Base-by-base conservation (phyloP, 2,797 vertebrate species). In the Chromis chromis region DNA sequence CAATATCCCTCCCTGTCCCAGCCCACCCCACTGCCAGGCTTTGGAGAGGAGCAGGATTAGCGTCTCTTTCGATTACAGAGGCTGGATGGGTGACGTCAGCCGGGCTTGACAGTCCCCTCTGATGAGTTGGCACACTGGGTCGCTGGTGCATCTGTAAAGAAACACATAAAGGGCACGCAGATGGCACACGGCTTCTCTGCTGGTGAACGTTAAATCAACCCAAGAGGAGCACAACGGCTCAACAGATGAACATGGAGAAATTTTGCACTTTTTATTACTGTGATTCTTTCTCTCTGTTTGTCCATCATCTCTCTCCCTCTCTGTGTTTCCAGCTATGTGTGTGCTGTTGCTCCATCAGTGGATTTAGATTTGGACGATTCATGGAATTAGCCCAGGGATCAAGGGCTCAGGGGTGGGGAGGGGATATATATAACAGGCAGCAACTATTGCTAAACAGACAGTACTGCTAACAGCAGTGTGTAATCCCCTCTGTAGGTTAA, bases 11-110 rank as follows among this genome's bases (percentile, higher is more conserved):
- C 86, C 85, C 85, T 87, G 84, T 76, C 77, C 76, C 66, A 84
- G 80, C 95, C 96, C 93, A 94, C 93, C 94, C 94, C 87, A 90
- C 92, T 92, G 93, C 94, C 93, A 92, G 96, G 96, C 95, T 97
- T 97, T 97, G 96, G 95, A 95, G 95, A 86, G 85, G 88, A 94
- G 89, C 81, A 44, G 94, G 94, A 95, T 95, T 95, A 95, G 71
- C 70, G 94, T 93, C 95, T 91, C 88, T 94, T 94, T 94, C 90
- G 83, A 95, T 95, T 95, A 95, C 70, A 69, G 84, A 86, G 84
- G 85, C 79, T 73, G 73, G 81, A 73, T 64, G 66, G 79, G 85
- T 95, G 94, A 94, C 93, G 93, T 94, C 91, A 93, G 84, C 65
- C 36, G 11, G 60, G 90, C 83, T 84, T 86, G 89, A 83, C 81